A percentile compares a stretch with the other conserved stretches of the same genome.
Conservation (phyloP, 2,113 vertebrate species). For the Apteryx mantelli region DNA sequence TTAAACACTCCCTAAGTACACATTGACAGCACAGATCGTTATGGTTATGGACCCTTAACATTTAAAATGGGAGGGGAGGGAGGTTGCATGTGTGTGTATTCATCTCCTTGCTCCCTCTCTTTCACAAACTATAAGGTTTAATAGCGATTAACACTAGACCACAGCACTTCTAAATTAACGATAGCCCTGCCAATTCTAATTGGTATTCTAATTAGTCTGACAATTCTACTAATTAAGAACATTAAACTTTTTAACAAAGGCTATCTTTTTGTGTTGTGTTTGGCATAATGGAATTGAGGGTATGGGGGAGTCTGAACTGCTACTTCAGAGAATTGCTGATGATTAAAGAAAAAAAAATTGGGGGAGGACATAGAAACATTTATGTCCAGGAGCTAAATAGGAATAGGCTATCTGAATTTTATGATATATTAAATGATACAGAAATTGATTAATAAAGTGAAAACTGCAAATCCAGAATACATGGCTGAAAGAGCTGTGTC, state of each 20-base stretch:
- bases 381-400: neutral
- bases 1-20: constrained; percentile 22
- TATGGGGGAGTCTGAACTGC: neutral
- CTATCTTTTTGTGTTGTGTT: constrained; percentile 74
- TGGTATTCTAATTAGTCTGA: constrained; percentile 82
- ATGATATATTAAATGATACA: neutral
- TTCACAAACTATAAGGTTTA: constrained; percentile 80
- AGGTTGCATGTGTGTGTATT: constrained; percentile 10
- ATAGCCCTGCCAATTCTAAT: constrained; percentile 81
- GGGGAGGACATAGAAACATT: neutral
- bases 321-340: constrained; percentile 3
- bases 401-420: neutral
- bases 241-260: constrained; percentile 84
- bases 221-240: constrained; percentile 81
- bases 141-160: constrained; percentile 79
- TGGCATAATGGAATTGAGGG: constrained; percentile 73
- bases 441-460: neutral
- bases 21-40: neutral
- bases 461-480: neutral
- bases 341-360: neutral
- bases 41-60: constrained; percentile 70
- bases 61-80: constrained; percentile 46
- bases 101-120: constrained; percentile 58
- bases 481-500: neutral
- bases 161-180: constrained; percentile 79